Percentiles rank a stretch among this genome's conserved stretches.
Conservation (phyloP, 2,113 vertebrate genomes). For the Hemichromis elongatus region DNA sequence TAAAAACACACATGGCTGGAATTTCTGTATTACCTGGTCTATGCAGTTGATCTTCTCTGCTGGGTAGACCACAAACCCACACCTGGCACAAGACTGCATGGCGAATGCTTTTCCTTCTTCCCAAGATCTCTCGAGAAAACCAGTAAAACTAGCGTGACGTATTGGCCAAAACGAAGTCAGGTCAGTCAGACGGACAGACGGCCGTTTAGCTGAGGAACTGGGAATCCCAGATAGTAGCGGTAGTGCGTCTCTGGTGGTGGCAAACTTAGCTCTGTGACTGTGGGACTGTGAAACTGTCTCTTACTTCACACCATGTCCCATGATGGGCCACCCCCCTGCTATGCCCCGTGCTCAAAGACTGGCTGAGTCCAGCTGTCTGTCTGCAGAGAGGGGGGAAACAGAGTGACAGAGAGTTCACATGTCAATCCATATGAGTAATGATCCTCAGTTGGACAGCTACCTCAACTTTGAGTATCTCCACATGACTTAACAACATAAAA, state of each 20-base stretch:
- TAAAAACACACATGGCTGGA: background rate
- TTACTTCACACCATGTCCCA: constrained; percentile 63
- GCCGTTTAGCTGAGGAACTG: background rate
- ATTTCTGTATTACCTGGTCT: constrained; percentile 80
- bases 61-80: constrained; percentile 92
- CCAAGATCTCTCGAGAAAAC: background rate
- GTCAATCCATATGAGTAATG: constrained; percentile 55
- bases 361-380: constrained; percentile 64
- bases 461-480: constrained; percentile 37
- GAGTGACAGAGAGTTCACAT: constrained; percentile 37
- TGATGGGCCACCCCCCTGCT: constrained; percentile 30
- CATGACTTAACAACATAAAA: constrained; percentile 43
- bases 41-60: constrained; percentile 98
- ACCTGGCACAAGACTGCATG: constrained; percentile 85
- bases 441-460: constrained; percentile 35
- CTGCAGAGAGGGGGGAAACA: constrained; percentile 2
- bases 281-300: constrained; percentile 44
- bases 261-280: constrained; percentile 69
- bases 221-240: constrained; percentile 21
- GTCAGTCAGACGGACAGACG: background rate
- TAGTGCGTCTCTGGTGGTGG: constrained; percentile 45
- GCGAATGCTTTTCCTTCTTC: constrained; percentile 34
- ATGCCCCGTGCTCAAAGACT: constrained; percentile 20
- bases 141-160: background rate
- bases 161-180: background rate